A percentile compares a stretch with the other conserved stretches of the same genome.
Evolutionary conservation across 2,888 invertebrate genomes (phyloP).

Genomic region (Acanthosepion esculentum): DNA sequence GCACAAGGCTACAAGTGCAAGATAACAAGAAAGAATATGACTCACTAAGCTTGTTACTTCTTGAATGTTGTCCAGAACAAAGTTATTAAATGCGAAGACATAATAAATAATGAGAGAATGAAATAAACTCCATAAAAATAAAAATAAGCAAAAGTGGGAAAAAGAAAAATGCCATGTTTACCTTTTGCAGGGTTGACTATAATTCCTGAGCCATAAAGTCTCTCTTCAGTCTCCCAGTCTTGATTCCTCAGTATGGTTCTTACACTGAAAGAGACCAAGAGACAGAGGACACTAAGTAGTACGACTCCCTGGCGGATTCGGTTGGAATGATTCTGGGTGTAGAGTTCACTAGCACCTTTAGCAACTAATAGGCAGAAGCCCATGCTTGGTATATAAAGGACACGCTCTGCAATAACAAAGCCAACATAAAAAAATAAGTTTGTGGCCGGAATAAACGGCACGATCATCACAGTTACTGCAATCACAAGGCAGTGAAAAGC

Average conservation of each 20-base stretch:
- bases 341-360: constrained; percentile 66
- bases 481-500: constrained; percentile 63
- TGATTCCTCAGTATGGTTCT: constrained; percentile 87
- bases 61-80: too few species aligned
- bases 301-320: constrained; percentile 53
- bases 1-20: too few species aligned
- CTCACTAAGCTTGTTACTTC: too few species aligned
- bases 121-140: too few species aligned
- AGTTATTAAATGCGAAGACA: too few species aligned
- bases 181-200: constrained; percentile 98
- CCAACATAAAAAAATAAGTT: constrained; percentile 98
- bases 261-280: constrained; percentile 74
- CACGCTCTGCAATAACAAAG: constrained; percentile 96
- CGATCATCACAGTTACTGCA: constrained; percentile 83
- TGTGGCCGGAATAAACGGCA: constrained; percentile 95
- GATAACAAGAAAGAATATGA: too few species aligned
- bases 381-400: constrained; percentile 95
- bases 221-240: constrained; percentile 95
- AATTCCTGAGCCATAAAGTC: constrained; percentile 91
- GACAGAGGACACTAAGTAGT: constrained; percentile 53
- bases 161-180: constrained; percentile 75
- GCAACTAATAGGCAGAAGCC: constrained; percentile 93
- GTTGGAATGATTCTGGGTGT: constrained; percentile 53
- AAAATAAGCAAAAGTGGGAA: too few species aligned
- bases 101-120: too few species aligned